Conservation (phyloP, 2,888 invertebrate genomes). For the Cacoxenus indagator region DNA sequence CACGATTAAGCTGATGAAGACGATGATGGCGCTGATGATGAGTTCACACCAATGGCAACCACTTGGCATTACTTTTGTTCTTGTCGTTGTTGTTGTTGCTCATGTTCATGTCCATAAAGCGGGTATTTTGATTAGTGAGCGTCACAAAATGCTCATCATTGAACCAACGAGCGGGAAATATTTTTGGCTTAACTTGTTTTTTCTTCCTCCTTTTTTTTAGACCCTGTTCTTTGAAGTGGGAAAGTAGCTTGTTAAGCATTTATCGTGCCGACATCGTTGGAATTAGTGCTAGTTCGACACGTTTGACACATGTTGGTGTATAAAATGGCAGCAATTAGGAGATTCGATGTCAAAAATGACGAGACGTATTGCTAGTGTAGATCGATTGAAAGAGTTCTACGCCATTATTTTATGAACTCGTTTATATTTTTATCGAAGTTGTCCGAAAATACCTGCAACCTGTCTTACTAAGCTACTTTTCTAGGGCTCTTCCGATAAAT, state of each 20-base stretch:
- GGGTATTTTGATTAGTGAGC: neutral
- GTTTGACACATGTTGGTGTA: neutral
- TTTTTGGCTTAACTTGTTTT: neutral
- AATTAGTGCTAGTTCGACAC: neutral
- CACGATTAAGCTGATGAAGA: neutral
- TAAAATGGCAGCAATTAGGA: too few species aligned
- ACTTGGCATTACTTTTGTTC: neutral
- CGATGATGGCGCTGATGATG: neutral
- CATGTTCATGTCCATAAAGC: neutral
- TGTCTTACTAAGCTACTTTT: too few species aligned
- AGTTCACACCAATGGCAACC: constrained; percentile 11
- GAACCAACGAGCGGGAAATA: neutral
- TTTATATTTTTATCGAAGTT: too few species aligned
- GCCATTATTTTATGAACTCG: too few species aligned
- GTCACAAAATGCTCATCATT: neutral
- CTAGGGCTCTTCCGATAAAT: too few species aligned
- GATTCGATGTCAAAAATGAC: too few species aligned
- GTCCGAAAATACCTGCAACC: too few species aligned
- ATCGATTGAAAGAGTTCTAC: too few species aligned
- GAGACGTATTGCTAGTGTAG: too few species aligned
- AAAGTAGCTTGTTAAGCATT: constrained; percentile 58
- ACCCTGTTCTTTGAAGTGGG: constrained; percentile 52
- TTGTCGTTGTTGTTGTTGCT: neutral
- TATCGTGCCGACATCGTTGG: constrained; percentile 36
- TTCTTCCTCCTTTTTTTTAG: neutral